These are phyloP conservation scores for Phenganax subtilis DNA, from an alignment of 92 coral and sea anemone genomes.

Conservation along the genomic window DNA sequence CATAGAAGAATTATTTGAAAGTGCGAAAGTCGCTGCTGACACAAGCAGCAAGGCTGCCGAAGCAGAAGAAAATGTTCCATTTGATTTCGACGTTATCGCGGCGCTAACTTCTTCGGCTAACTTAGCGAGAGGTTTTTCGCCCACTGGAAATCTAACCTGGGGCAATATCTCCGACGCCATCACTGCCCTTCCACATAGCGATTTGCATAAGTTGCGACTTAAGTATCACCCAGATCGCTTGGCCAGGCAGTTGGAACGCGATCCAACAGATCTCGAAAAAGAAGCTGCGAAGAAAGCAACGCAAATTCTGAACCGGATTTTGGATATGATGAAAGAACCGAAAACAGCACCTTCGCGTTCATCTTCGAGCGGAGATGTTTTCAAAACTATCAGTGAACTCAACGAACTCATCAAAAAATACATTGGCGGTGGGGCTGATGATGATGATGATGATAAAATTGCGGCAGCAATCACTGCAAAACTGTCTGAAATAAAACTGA, in stretches of 20 bases:
- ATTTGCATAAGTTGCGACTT: neutral
- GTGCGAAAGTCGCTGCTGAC: neutral
- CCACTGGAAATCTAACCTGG: conserved; percentile 22
- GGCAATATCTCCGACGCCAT: conserved; percentile 19
- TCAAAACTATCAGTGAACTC: neutral
- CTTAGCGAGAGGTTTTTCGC: conserved; percentile 2
- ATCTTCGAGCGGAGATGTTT: conserved; percentile 22
- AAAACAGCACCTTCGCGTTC: conserved; percentile 13
- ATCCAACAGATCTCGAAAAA: conserved; percentile 17
- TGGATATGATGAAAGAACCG: conserved; percentile 9
- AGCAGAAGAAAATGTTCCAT: neutral
- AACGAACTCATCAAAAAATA: conserved; percentile 19
- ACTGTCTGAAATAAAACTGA: conserved; percentile 23
- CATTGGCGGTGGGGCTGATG: conserved; percentile 3
- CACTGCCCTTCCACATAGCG: neutral
- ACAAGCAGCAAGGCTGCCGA: neutral
- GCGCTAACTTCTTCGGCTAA: neutral
- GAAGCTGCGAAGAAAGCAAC: conserved; percentile 19
- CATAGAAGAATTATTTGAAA: conserved; percentile 24
- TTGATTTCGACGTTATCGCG: conserved; percentile 22
- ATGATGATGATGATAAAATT: conserved; percentile 10
- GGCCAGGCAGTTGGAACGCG: conserved; percentile 6
- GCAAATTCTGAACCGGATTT: conserved; percentile 16
- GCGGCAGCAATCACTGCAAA: conserved; percentile 26
- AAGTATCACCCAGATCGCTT: conserved; percentile 24